Conservation (phyloP, 2,888 invertebrate genomes). For the Pharmacophagus antenor region DNA sequence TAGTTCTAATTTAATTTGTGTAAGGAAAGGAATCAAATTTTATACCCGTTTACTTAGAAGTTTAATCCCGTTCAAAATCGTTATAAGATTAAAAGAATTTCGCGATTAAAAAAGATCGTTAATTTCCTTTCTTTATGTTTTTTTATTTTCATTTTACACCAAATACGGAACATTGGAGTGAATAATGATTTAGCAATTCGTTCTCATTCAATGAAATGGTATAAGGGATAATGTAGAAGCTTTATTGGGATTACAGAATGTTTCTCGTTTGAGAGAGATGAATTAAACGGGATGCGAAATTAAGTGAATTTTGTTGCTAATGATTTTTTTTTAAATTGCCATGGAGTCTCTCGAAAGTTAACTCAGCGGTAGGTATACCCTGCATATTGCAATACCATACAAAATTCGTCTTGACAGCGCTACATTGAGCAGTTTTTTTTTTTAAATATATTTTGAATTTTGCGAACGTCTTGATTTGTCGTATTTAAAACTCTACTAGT, state of each 20-base stretch:
- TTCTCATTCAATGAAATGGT: slow-evolving; percentile 12
- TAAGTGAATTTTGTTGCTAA: not conserved
- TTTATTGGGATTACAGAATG: not conserved
- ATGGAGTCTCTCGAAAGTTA: too few relatives aligned
- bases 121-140: not conserved
- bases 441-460: too few relatives aligned
- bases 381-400: not conserved
- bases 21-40: too few relatives aligned
- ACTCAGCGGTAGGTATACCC: not conserved
- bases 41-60: too few relatives aligned
- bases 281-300: not conserved
- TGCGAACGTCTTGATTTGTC: too few relatives aligned
- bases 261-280: not conserved
- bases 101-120: too few relatives aligned
- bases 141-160: not conserved
- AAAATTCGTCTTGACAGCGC: too few relatives aligned
- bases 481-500: too few relatives aligned
- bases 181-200: slow-evolving; percentile 20
- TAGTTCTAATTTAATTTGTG: too few relatives aligned
- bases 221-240: slow-evolving; percentile 3
- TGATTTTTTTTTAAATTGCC: not conserved
- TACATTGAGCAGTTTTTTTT: too few relatives aligned
- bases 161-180: slow-evolving; percentile 5
- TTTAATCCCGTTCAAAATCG: too few relatives aligned
- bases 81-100: too few relatives aligned